These are phyloP conservation scores for Sinotaia quadrata DNA, from an alignment of 2,888 invertebrate genomes.

Conservation along the genomic window DNA sequence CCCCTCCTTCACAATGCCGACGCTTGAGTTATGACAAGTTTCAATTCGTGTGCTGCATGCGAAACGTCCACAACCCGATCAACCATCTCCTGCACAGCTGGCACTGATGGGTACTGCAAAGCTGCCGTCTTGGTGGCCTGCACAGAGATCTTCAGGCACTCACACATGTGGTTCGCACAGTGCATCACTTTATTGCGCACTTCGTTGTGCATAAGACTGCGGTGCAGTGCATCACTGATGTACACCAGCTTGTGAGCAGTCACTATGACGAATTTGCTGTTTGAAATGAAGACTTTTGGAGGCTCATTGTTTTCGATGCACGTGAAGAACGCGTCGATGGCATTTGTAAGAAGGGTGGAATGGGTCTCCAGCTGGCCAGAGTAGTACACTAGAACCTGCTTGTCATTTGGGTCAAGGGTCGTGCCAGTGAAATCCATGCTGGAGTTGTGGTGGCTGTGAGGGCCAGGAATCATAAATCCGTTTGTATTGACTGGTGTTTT, in stretches of 20 bases:
- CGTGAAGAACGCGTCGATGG: conserved; percentile 92
- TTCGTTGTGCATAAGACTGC: conserved; percentile 84
- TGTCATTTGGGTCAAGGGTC: conserved; percentile 80
- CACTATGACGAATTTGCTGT: conserved; percentile 94
- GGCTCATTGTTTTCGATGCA: conserved; percentile 94
- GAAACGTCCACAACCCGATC: conserved; percentile 90
- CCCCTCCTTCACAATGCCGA: background rate
- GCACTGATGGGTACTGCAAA: conserved; percentile 90
- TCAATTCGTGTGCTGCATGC: conserved; percentile 85
- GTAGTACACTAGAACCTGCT: conserved; percentile 88
- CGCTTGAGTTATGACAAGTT: conserved; percentile 72
- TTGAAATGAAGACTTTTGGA: conserved; percentile 91
- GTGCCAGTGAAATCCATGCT: background rate
- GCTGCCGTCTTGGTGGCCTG: conserved; percentile 92
- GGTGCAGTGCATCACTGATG: conserved; percentile 93
- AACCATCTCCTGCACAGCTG: conserved; percentile 93
- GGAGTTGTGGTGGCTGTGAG: background rate
- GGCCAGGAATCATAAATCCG: conserved; percentile 12
- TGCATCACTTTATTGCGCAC: conserved; percentile 77
- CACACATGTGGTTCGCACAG: conserved; percentile 67
- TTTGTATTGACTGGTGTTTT: conserved; percentile 17
- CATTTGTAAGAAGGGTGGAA: conserved; percentile 83
- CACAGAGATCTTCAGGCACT: conserved; percentile 78
- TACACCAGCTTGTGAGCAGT: conserved; percentile 94
- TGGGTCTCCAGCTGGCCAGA: conserved; percentile 89